Base-by-base conservation (phyloP, 30 jellyfish, hydroid and myxozoan species). In the Hydractinia symbiolongicarpus region DNA sequence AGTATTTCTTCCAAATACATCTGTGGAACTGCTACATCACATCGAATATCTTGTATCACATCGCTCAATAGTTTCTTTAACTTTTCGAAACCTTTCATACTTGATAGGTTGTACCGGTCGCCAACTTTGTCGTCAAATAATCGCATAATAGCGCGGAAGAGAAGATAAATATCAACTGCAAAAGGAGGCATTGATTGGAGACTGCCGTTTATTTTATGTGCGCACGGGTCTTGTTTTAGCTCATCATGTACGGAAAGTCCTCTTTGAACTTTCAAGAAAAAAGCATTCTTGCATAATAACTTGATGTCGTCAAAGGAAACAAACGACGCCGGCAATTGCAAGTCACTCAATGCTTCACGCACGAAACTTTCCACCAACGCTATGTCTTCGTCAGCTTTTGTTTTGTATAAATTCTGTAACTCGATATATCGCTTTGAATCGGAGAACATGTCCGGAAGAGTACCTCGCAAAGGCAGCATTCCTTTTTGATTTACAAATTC, bases 371-470 rank as follows among this genome's bases (percentile, higher is more conserved):
- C 60, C 19, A 79, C 50, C 16, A 5, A 5, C 21, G 15, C 51
- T 5, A 50, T 57, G 60, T 79, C 87, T 15, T 14, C 70, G n/a
- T 79, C 60, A 13, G 87, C 87, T 30, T 79, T 79, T 30, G 20
- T 79, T 67, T 79, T 79, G 70, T 81, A 90, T 85, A 84, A 77
- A 50, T 76, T 90, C 81, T 90, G 97, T 20, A 90, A 84, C 70
- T 90, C 83, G 15, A 90, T 90, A 68, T 84, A 90, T 74, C 93
- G 69, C 16, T 79, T 89, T 6, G 97, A 90, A 74, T 90, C 97
- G 9, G 95, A 90, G 72, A 90, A 90, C 97, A 90, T 90, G 55
- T 90, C 97, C 13, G 97, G 97, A 7, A 90, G 77, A 9, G 97
- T 74, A 21, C 97, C 97, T 54, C 95, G 84, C 76, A 90, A 73